A percentile compares a stretch with the other conserved stretches of the same genome.
Evolutionary conservation across 2,797 vertebrate species (phyloP).

Genomic region (Odontamblyopus rebecca): DNA sequence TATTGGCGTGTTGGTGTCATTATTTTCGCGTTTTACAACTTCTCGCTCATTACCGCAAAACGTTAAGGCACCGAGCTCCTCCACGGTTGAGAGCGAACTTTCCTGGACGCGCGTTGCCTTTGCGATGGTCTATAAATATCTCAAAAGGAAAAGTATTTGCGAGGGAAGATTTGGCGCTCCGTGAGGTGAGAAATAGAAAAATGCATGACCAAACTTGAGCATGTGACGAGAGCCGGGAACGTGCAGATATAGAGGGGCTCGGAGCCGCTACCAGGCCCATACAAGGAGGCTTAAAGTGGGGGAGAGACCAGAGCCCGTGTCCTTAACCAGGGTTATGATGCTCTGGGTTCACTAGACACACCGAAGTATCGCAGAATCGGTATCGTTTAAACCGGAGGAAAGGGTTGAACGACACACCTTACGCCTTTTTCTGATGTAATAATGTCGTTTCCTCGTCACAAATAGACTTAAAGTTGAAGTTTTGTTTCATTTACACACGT

Average conservation of each 20-base stretch:
- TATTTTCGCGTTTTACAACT: constrained; percentile 7
- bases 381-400: too few species aligned
- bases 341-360: too few species aligned
- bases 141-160: constrained; percentile 1
- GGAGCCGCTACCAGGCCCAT: not conserved
- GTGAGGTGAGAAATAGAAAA: constrained; percentile 28
- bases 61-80: not conserved
- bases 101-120: constrained; percentile 36
- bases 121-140: constrained; percentile 14
- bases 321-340: not conserved
- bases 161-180: constrained; percentile 22
- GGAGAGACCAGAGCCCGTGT: not conserved
- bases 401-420: too few species aligned
- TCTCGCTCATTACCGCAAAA: constrained; percentile 3
- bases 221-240: not conserved
- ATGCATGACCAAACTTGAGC: constrained; percentile 24
- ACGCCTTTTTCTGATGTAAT: too few species aligned
- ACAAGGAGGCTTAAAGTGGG: not conserved
- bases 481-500: too few species aligned
- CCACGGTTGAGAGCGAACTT: constrained; percentile 36
- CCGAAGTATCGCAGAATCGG: too few species aligned
- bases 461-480: too few species aligned
- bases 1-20: constrained; percentile 12
- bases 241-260: not conserved
- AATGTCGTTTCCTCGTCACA: too few species aligned